Percentiles rank a stretch among this genome's conserved stretches.
Evolutionary conservation across 2,113 vertebrate species (phyloP).

Genomic region (Melanocharis versteri): DNA sequence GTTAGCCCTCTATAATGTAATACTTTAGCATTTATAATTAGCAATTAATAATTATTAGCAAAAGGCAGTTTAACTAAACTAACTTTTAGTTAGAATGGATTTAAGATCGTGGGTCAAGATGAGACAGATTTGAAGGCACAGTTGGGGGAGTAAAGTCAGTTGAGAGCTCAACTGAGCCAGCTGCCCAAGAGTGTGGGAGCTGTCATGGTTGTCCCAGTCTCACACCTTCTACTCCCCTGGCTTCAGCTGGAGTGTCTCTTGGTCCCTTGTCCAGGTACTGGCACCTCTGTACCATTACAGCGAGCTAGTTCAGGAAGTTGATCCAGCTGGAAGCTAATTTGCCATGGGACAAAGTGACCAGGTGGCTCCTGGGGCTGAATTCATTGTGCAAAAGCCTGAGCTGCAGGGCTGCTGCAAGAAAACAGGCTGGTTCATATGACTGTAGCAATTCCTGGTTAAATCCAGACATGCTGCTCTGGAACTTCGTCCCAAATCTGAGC

Average conservation of each 20-base stretch:
- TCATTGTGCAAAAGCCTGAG: fast-evolving
- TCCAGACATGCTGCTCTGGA: not conserved
- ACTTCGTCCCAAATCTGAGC: not conserved
- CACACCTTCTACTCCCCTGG: not conserved
- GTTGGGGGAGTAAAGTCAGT: not conserved
- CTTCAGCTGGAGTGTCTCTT: not conserved
- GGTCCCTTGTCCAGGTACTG: not conserved
- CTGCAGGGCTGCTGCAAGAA: not conserved
- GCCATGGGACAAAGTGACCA: not conserved
- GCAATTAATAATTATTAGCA: not conserved
- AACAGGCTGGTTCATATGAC: not conserved
- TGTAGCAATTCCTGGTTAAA: not conserved
- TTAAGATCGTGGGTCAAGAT: not conserved
- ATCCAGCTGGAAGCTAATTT: not conserved
- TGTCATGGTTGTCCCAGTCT: fast-evolving
- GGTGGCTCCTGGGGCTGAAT: not conserved
- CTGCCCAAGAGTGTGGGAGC: not conserved
- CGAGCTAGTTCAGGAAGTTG: not conserved
- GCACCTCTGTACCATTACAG: not conserved
- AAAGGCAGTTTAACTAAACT: not conserved
- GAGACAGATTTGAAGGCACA: not conserved
- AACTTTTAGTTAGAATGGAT: not conserved
- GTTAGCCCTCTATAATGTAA: not conserved
- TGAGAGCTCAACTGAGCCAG: not conserved
- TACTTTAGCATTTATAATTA: not conserved